These are phyloP conservation scores for Amphiprion percula DNA, from an alignment of 2,113 vertebrate species.

Conservation along the genomic window DNA sequence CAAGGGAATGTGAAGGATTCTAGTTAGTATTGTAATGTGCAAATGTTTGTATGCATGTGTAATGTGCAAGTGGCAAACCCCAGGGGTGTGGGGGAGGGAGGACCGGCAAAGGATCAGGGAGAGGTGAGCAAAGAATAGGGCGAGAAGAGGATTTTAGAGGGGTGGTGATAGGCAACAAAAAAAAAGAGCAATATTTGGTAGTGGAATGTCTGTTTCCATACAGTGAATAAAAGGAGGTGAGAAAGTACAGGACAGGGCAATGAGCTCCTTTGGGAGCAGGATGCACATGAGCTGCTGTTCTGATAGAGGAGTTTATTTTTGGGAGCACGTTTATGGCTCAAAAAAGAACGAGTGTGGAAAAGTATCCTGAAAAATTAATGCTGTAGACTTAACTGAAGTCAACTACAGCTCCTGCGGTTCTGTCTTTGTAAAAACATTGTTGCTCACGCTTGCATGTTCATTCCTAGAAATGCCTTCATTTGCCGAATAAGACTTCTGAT, in stretches of 20 bases:
- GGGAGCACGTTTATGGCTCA: constrained; percentile 4
- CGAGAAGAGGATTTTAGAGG: constrained; percentile 5
- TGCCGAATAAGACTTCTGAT: background rate
- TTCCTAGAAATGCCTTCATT: background rate
- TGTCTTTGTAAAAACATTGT: background rate
- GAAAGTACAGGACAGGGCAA: background rate
- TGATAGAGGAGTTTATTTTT: constrained; percentile 36
- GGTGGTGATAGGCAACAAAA: constrained; percentile 24
- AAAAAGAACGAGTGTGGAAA: constrained; percentile 22
- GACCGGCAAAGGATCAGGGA: constrained; percentile 58
- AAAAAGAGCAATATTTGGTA: constrained; percentile 8
- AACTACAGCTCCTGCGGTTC: constrained; percentile 1
- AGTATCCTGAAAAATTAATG: constrained; percentile 51
- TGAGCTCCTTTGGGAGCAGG: constrained; percentile 24
- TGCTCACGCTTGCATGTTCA: constrained; percentile 1
- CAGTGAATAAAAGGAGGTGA: background rate
- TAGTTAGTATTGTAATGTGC: constrained; percentile 59
- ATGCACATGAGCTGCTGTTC: constrained; percentile 12
- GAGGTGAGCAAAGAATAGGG: constrained; percentile 64
- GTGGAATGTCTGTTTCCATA: constrained; percentile 7
- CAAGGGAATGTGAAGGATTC: constrained; percentile 1
- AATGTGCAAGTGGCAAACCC: constrained; percentile 62
- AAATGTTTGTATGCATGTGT: constrained; percentile 52
- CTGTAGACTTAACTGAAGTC: constrained; percentile 29
- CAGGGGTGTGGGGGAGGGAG: constrained; percentile 64